Conservation (phyloP, 2,888 invertebrate species). For the Acanthosepion lycidas region DNA sequence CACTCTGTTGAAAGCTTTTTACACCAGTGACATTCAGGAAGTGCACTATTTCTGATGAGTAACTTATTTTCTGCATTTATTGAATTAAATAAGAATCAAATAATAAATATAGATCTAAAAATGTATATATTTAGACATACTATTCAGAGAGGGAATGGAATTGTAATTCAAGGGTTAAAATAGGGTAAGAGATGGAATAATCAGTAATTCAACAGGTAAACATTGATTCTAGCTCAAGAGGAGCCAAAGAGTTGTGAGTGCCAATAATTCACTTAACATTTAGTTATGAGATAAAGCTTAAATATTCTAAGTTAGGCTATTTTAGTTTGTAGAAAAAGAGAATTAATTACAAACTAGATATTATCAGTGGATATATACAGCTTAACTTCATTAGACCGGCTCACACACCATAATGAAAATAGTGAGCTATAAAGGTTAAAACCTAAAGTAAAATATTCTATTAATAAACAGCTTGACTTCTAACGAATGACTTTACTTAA, state of each 20-base stretch:
- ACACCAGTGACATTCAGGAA: background rate
- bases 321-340: background rate
- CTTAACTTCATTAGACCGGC: too few species aligned
- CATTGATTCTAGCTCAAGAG: background rate
- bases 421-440: too few species aligned
- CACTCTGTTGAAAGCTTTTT: constrained; percentile 13
- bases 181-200: background rate
- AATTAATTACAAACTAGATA: background rate
- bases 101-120: background rate
- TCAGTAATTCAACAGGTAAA: background rate
- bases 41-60: background rate
- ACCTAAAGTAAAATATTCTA: too few species aligned
- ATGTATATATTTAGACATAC: background rate
- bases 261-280: background rate
- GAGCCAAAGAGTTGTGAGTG: background rate
- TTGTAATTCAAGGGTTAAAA: background rate
- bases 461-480: too few species aligned
- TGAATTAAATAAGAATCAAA: background rate
- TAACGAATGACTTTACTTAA: too few species aligned
- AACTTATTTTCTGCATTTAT: background rate
- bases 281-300: background rate
- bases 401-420: too few species aligned
- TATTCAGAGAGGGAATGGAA: background rate
- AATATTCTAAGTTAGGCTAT: background rate
- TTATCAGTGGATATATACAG: background rate